Evolutionary conservation across 92 coral and sea anemone species (phyloP), one percentile per base, ranked within the genome.

Genomic region (Bergia puertoricense): DNA sequence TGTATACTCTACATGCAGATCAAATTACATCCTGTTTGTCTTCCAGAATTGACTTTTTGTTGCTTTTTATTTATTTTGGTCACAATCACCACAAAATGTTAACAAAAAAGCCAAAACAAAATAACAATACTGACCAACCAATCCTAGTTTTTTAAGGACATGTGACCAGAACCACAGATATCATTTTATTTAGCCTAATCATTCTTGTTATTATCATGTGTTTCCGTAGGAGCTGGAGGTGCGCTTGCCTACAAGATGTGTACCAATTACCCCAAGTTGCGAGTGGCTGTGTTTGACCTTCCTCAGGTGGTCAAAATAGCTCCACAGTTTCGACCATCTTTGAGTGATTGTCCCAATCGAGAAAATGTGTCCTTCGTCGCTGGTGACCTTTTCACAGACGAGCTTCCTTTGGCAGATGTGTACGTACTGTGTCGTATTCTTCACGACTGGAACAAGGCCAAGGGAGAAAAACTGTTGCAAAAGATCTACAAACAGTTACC

Each of bases 401-500:
- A 81, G 56, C 57, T 88, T 2, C 90, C 90, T 9, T 69, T 54
- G 51, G 87, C 90, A 40, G 48, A 88, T 71, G 76, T 88, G 40
- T 88, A 88, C 37, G 86, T 80, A 20, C 44, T 88, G 83, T 85
- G 90, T 11, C 74, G 90, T 71, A 88, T 88, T 40, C 44, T 88
- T 6, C 90, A 88, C 46, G 74, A 80, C 71, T 81, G 86, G 86
- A 74, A 81, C 5, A 59, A 78, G 48, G 10, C 57, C 57, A 51
- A 51, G 57, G 57, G 57, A 51, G 57, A 51, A 51, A 51, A 14
- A 51, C 57, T 51, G 57, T 51, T 51, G 57, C 57, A 67, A 30
- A 67, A 67, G 14, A 6, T 67, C 73, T 67, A 67, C 73, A 67
- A 67, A 6, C 73, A 67, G 30, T 67, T 67, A 67, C 73, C 73